Percentiles rank a stretch among this genome's conserved stretches.
phyloP scores from a whole-genome alignment of 2,797 vertebrate species.

The Mormyrops attenuatus region DNA sequence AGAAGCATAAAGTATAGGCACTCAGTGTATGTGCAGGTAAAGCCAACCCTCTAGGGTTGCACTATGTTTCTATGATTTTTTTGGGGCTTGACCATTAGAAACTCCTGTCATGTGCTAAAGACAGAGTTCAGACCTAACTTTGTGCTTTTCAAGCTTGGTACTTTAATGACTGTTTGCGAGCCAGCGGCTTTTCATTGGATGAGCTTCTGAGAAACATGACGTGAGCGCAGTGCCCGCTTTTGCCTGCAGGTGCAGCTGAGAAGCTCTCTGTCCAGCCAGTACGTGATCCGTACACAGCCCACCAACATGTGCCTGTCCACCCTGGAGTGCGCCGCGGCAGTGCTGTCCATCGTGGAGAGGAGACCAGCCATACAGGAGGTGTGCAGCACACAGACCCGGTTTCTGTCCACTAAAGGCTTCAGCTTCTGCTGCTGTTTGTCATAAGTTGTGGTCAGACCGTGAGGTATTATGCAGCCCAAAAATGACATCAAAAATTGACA shows the following conservation, averaged over 20 bases:
- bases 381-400: conserved; percentile 27
- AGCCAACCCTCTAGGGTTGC: background rate
- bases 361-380: conserved; percentile 84
- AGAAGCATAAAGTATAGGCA: background rate
- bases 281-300: conserved; percentile 93
- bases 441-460: background rate
- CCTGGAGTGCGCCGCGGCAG: conserved; percentile 86
- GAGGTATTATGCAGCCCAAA: background rate
- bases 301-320: conserved; percentile 92
- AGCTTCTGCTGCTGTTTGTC: background rate
- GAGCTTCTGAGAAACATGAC: background rate
- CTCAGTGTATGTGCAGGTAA: background rate
- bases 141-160: background rate
- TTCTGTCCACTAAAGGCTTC: background rate
- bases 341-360: conserved; percentile 81
- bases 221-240: background rate
- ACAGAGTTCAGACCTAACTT: background rate
- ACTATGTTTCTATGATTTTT: background rate
- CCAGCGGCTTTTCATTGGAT: background rate
- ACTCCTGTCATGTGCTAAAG: background rate
- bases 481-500: background rate
- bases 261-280: conserved; percentile 81
- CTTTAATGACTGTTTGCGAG: background rate
- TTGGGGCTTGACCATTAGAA: background rate
- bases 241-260: conserved; percentile 80